Conservation (phyloP, 2,113 vertebrate genomes). For the Syrmaticus mikado region DNA sequence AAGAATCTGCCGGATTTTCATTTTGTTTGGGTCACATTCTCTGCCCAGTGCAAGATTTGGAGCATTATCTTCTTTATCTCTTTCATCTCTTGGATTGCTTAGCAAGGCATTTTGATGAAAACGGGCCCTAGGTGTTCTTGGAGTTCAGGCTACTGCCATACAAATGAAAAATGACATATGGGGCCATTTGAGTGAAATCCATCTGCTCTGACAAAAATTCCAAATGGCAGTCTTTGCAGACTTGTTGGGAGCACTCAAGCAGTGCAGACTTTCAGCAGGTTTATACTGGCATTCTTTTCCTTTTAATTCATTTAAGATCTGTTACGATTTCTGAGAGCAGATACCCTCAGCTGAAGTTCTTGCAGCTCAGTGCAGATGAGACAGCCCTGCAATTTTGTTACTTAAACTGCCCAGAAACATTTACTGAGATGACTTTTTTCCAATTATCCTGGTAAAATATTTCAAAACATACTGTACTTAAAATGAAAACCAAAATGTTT, state of each 20-base stretch:
- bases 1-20: not conserved
- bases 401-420: not conserved
- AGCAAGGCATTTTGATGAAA: constrained; percentile 33
- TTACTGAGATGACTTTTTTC: not conserved
- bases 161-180: constrained; percentile 29
- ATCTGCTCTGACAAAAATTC: constrained; percentile 6
- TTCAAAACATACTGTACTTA: not conserved
- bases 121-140: constrained; percentile 32
- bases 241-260: not conserved
- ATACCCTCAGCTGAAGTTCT: not conserved
- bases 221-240: not conserved
- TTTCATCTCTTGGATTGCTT: constrained; percentile 44
- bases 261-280: not conserved
- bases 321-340: not conserved
- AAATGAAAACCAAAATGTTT: not conserved
- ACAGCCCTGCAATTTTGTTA: not conserved
- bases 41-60: constrained; percentile 23
- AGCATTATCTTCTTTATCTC: constrained; percentile 48
- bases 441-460: not conserved
- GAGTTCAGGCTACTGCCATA: constrained; percentile 7
- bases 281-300: not conserved
- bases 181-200: constrained; percentile 47
- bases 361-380: not conserved
- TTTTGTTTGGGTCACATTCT: constrained; percentile 21
- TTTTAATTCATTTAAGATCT: not conserved